Percentiles rank a stretch among this genome's conserved stretches.
Conservation (phyloP, 2,797 vertebrate species). For the Rallus crepitans region DNA sequence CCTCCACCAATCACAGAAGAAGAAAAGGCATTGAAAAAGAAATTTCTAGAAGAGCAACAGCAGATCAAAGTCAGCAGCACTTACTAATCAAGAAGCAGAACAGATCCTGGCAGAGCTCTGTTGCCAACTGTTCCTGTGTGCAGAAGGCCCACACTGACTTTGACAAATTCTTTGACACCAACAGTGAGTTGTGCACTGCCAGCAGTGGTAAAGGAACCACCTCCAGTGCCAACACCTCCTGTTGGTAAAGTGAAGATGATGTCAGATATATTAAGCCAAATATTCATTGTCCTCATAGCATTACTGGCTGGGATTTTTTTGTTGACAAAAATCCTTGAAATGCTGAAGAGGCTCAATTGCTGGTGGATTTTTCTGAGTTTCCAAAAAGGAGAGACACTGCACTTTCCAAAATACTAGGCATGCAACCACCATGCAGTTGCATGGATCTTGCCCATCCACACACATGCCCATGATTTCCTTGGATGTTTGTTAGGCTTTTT, state of each 20-base stretch:
- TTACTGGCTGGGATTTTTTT: neutral
- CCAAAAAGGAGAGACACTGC: neutral
- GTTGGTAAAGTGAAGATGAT: neutral
- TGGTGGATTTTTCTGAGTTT: neutral
- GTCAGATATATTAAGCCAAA: neutral
- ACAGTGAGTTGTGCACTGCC: neutral
- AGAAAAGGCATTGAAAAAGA: neutral
- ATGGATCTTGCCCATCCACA: neutral
- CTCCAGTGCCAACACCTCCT: neutral
- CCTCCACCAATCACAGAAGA: neutral
- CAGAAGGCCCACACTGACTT: neutral
- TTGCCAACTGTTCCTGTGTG: fast-evolving
- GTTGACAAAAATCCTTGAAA: neutral
- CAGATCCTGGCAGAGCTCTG: neutral
- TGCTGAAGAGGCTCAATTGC: neutral
- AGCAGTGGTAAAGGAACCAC: neutral
- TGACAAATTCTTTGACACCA: neutral
- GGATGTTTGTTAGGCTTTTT: neutral
- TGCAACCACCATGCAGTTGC: neutral
- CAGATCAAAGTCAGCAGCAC: fast-evolving
- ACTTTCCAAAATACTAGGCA: neutral
- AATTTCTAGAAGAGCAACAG: neutral
- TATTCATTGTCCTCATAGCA: neutral
- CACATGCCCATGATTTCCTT: neutral
- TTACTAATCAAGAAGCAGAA: neutral